Conservation (phyloP, 2,888 invertebrate species). For the Mimas tiliae region DNA sequence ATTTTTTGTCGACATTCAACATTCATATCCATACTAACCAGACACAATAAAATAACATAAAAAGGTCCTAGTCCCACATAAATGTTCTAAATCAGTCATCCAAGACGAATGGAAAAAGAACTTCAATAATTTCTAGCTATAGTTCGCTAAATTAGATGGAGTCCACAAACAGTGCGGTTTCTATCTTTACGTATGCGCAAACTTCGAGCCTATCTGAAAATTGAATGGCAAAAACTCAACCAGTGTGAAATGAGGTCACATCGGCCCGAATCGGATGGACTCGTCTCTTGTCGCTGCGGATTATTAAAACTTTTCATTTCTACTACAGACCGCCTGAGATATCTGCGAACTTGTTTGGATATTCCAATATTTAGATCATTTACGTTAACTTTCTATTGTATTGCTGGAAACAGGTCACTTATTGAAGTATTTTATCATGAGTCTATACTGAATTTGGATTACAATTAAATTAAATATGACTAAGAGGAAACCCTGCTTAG, state of each 20-base stretch:
- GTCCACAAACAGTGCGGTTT: constrained; percentile 13
- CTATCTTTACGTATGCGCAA: constrained; percentile 22
- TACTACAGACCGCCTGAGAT: constrained; percentile 43
- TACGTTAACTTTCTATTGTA: neutral
- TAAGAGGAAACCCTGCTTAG: no score
- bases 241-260: constrained; percentile 49
- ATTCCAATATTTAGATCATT: neutral
- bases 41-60: no score
- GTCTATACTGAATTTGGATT: no score
- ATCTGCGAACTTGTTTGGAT: constrained; percentile 27
- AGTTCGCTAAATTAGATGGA: constrained; percentile 5
- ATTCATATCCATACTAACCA: no score
- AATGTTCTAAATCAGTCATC: no score
- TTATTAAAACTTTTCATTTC: constrained; percentile 71
- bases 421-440: neutral
- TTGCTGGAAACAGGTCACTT: neutral
- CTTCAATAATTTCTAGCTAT: neutral
- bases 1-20: no score
- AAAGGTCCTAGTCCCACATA: no score
- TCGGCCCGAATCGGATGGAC: constrained; percentile 45
- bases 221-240: constrained; percentile 43
- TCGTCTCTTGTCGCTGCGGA: constrained; percentile 56
- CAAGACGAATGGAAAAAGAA: neutral
- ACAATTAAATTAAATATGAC: no score
- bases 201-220: constrained; percentile 34